Evolutionary conservation across 2,888 invertebrate species (phyloP), one percentile per base, ranked within the genome.

Genomic region (Heptascelio sp.): DNA sequence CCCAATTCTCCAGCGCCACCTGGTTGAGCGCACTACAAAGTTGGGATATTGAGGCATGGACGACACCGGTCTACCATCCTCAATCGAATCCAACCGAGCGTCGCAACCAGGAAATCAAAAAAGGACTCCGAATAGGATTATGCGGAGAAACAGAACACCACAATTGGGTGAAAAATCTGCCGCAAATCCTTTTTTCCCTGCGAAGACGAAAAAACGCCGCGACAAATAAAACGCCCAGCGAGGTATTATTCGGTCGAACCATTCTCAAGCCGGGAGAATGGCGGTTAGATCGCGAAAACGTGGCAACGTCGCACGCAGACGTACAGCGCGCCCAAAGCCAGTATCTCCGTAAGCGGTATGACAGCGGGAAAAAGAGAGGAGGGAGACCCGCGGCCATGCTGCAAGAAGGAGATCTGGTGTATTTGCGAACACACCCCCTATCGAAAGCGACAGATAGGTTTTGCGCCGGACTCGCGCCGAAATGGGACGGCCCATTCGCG

Each of bases 41-140:
- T 0, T 83, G 80, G 83, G 23, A 55, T 3, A 40, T 49, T 3
- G 30, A 67, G 9, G 4, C 19, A 0, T 82, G 77, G 77, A 86
- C 82, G 0, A 84, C 84, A 0, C 65, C 86, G 3, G 40, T 64
- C 8, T 86, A 84, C 23, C 84, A 86, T n/a, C 82, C 81, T 0
- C 59, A 53, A 51, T 62, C 79, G 0, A 85, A 85, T 17, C 85
- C 82, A 1, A 71, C 75, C 0, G 76, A 82, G 23, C 30, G 82
- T 0, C 67, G 79, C 1, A 82, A 79, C 53, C 81, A 82, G 25
- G 84, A 83, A n/a, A 80, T 83, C 0, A 85, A 85, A 26, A 83
- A 75, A 17, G 80, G 53, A 3, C 15, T 53, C 21, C 53, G 53
- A 53, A 13, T 13, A 37, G 13, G 37, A 11, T 37, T 37, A 37